A percentile compares a stretch with the other conserved stretches of the same genome.
These are phyloP conservation scores for Ecdyonurus torrentis DNA, from an alignment of 2,888 invertebrate genomes.

Conservation along the genomic window DNA sequence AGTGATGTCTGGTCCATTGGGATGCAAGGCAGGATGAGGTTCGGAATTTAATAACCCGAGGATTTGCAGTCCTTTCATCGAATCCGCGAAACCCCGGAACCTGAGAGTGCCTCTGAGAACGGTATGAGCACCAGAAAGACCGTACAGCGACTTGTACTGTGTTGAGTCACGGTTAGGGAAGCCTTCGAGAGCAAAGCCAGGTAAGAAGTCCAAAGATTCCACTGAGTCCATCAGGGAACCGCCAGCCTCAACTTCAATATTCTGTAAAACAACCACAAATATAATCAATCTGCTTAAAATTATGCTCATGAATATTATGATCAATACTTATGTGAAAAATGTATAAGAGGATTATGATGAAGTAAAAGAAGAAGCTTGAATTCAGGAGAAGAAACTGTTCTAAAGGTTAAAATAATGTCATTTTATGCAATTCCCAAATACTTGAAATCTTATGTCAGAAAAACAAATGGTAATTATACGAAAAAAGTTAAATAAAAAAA, in stretches of 20 bases:
- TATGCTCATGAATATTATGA: too few species aligned
- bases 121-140: constrained; percentile 65
- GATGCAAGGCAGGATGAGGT: constrained; percentile 79
- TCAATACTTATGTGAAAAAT: too few species aligned
- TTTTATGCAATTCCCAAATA: too few species aligned
- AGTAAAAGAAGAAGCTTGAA: too few species aligned
- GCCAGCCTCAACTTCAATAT: constrained; percentile 75
- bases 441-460: too few species aligned
- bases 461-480: not conserved
- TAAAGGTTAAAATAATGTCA: too few species aligned
- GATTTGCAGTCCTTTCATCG: constrained; percentile 70
- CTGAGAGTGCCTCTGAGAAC: constrained; percentile 86
- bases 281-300: too few species aligned
- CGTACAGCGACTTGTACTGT: constrained; percentile 71
- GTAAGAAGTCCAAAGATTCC: constrained; percentile 71
- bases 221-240: constrained; percentile 77
- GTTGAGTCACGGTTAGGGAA: constrained; percentile 95
- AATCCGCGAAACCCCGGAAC: constrained; percentile 79
- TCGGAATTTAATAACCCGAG: constrained; percentile 76
- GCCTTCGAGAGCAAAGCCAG: constrained; percentile 92
- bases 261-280: constrained; percentile 34
- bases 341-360: too few species aligned
- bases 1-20: constrained; percentile 86
- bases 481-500: not conserved
- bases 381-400: too few species aligned